Base-by-base conservation (phyloP, 2,113 vertebrate genomes). In the Tenrec ecaudatus region DNA sequence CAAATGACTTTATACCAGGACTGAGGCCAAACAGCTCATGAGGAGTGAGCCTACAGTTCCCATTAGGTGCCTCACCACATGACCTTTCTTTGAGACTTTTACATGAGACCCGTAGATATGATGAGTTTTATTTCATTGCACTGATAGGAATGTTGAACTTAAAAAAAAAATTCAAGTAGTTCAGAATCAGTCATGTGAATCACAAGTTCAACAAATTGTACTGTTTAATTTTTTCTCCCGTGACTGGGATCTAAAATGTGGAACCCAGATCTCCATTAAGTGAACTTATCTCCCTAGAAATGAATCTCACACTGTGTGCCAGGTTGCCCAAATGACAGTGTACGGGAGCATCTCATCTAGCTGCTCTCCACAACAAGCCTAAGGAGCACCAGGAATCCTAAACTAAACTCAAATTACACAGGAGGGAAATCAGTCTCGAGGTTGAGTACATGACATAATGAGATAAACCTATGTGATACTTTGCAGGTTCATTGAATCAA, bases 221-320 rank as follows among this genome's bases (percentile, higher is more conserved):
- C 40, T 8, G 23, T 38, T 31, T 29, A 75, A 14, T 33, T 40
- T 79, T 25, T 14, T 60, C 3, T 23, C 8, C 11, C 4, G 43
- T 29, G 53, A 62, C 64, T 82, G 17, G 22, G 14, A 78, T 29
- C 3, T 77, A 83, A 47, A 80, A 29, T 27, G 7, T 86, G 60
- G 76, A 40, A 38, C 2, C 76, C 27, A 7, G 31, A 14, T 22
- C 11, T 2, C 23, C 0, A 0, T 29, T 81, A 4, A 10, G 31
- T 77, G 4, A 14, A 25, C 47, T 82, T 25, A 62, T 47, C 22
- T 62, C 31, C 25, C 47, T 15, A 76, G 25, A 43, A 2, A 20
- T 31, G 9, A 47, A 16, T 58, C 33, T 85, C 66, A 86, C 4
- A n/a, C 19, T 57, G 19, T 15, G 31, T 78, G 25, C 36, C 25